Evolutionary conservation across 1,140 invertebrate genomes (phyloP).

Genomic region (Cardiocondyla obscurior): DNA sequence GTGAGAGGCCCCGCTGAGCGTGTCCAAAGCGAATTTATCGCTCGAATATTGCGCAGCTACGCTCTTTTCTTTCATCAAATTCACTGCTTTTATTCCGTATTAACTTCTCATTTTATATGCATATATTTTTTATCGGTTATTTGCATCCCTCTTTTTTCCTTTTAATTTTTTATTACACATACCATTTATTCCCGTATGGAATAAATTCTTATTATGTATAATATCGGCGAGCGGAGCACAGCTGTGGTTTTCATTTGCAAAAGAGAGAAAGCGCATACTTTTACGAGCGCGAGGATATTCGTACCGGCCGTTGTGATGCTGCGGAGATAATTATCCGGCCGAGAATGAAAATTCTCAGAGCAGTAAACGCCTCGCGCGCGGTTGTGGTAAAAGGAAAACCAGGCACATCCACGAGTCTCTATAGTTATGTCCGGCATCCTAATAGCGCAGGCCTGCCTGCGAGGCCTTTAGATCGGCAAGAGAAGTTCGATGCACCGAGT

Average conservation of each 20-base stretch:
- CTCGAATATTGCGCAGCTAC: neutral
- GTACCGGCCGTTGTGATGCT: neutral
- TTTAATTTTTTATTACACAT: neutral
- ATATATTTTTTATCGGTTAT: neutral
- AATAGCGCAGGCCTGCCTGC: slow-evolving; percentile 57
- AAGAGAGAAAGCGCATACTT: neutral
- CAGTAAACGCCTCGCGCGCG: slow-evolving; percentile 10
- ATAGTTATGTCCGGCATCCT: slow-evolving; percentile 66
- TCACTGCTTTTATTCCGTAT: neutral
- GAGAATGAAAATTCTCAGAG: slow-evolving; percentile 33
- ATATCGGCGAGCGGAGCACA: neutral
- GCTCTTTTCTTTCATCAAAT: neutral
- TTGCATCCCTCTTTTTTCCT: neutral
- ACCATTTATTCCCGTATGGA: neutral
- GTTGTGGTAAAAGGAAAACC: neutral
- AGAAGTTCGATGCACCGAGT: slow-evolving; percentile 60
- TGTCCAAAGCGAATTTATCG: neutral
- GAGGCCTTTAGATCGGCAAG: slow-evolving; percentile 50
- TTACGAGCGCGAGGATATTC: neutral
- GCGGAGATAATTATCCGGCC: slow-evolving; percentile 20
- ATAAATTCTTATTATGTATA: too few species aligned
- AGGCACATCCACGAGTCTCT: slow-evolving; percentile 30
- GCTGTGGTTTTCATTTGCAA: neutral
- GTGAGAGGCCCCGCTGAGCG: slow-evolving; percentile 25
- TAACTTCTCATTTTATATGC: neutral